Evolutionary conservation across 2,113 vertebrate species (phyloP), one percentile per base, ranked within the genome.

Genomic region (Globicephala melas): DNA sequence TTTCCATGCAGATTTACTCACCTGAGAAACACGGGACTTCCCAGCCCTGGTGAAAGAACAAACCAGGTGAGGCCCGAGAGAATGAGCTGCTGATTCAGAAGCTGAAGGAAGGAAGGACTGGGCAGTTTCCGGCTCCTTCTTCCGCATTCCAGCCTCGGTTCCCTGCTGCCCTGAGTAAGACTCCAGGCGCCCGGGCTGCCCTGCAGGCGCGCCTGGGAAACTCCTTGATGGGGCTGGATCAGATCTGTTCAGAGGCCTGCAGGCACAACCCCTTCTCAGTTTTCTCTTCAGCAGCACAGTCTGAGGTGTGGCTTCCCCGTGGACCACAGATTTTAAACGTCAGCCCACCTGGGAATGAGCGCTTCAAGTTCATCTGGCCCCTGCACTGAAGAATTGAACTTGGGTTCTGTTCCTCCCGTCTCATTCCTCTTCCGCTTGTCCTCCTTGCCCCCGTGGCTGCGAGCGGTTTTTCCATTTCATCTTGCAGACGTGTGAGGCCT

Each of bases 381-480:
- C 0, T 26, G 20, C 80, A 6, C 5, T 86, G 91, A 98, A 92
- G 68, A 20, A 23, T 84, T 98, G 94, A 97, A 94, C 86, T 92
- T 96, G 74, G 89, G 68, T 88, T 71, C 95, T 62, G 41, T 83
- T 92, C 94, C 31, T 95, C 58, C 90, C 50, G 2, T 89, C 84
- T 76, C 3, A 88, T 91, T 36, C 96, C 50, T 93, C 96, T 96
- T 88, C 38, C 96, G 89, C 93, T 93, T 89, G 97, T 97, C 94
- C 97, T 97, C 86, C 93, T 92, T 95, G 70, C 67, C 63, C 80
- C 94, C 41, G 60, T 68, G 2, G 38, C 67, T 97, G 96, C 98
- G 77, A 97, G 83, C 95, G 65, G 55, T 98, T 98, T 98, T 98
- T 98, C 98, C 97, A 89, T 97, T 98, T 97, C 84, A 96, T 98